Base-by-base conservation (phyloP, 1,140 invertebrate species). In the Elysia chlorotica region DNA sequence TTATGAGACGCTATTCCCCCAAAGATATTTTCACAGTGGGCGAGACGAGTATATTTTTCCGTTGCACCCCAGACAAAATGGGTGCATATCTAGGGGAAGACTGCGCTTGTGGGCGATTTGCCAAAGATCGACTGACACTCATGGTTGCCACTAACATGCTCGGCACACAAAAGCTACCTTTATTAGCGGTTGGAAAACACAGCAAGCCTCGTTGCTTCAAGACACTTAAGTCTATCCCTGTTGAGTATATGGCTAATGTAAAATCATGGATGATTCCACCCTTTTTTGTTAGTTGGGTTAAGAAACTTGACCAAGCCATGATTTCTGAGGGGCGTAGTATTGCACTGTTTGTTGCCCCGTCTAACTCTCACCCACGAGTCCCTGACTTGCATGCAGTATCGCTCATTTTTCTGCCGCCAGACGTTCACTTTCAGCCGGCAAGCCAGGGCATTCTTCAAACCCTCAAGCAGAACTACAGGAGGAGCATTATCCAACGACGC, bases 261-360 rank as follows among this genome's bases (percentile, higher is more conserved):
- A 77, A 77, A 69, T 76, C 77, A 35, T 79, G 77, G 41, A 79
- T 80, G 75, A 77, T 69, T 28, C 65, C 57, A n/a, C 25, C 30
- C 0, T 28, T 79, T 2, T 80, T 77, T 57, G 31, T 25, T 4
- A 21, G 74, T 30, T 78, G 72, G 75, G 17, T 74, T 17, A 19
- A 59, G 67, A 2, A 36, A 71, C 65, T 48, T n/a, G 30, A 71
- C 35, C 21, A 53, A 67, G 37, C 25, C 41, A 30, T 72, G 14
- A n/a, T 67, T 28, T 35, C n/a, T 48, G 10, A 14, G n/a, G 41
- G 41, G 10, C 10, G 41, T 10, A 48, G 41, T n/a, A 48, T 48
- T 14, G 41, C 41, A 14, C 41, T 76, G 31, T 35, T 74, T 33
- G 33, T 76, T 19, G 74, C 73, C 56, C 73, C 63, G 48, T 76